Evolutionary conservation across 2,888 invertebrate genomes (phyloP).

Genomic region (Melanargia galathea): DNA sequence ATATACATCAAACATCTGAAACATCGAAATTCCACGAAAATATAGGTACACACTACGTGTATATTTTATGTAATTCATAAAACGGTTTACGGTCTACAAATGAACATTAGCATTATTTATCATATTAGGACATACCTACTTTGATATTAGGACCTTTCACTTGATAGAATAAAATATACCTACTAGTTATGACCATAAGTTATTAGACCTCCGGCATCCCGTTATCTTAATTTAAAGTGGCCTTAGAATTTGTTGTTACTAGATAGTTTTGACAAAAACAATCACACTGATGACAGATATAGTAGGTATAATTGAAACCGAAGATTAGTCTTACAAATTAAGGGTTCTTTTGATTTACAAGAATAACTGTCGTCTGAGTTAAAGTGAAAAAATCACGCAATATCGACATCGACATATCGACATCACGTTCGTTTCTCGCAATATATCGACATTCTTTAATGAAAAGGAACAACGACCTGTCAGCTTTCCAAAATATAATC

Average conservation of each 20-base stretch:
- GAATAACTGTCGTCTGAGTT: too few species aligned
- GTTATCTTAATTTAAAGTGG: slow-evolving; percentile 5
- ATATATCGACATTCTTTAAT: not conserved
- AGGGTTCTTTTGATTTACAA: not conserved
- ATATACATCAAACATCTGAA: too few species aligned
- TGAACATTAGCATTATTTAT: not conserved
- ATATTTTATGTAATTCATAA: not conserved
- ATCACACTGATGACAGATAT: not conserved
- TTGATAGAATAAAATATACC: not conserved
- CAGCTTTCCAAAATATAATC: not conserved
- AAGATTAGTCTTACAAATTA: not conserved
- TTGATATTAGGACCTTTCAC: slow-evolving; percentile 1
- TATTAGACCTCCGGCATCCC: not conserved
- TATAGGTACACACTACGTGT: too few species aligned
- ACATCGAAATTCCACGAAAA: too few species aligned
- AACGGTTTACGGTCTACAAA: not conserved
- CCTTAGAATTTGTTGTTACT: not conserved
- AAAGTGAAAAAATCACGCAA: too few species aligned
- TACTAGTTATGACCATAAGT: not conserved
- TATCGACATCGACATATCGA: not conserved
- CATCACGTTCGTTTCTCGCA: not conserved
- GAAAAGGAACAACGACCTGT: not conserved
- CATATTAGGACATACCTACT: too few species aligned
- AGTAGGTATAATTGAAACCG: not conserved
- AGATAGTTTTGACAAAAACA: not conserved